Evolutionary conservation across 2,113 vertebrate species (phyloP).

Genomic region (Pantherophis guttatus): DNA sequence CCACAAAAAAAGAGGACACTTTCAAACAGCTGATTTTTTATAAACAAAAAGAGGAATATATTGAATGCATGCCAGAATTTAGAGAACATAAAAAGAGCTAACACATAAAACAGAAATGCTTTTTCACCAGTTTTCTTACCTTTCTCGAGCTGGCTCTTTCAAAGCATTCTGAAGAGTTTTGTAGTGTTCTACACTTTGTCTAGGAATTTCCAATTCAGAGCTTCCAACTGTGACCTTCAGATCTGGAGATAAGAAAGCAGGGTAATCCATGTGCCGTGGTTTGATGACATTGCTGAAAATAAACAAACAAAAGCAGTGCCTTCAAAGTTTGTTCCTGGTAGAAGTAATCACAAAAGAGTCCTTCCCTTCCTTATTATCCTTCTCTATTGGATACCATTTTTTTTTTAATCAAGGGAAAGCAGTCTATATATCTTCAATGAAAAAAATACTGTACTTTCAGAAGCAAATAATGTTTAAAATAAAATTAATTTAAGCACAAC

Average conservation of each 20-base stretch:
- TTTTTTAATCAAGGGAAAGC: background rate
- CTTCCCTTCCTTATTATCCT: background rate
- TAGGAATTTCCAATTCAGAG: background rate
- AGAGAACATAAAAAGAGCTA: background rate
- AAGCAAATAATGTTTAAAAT: background rate
- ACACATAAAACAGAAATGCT: background rate
- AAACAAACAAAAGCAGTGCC: constrained; percentile 26
- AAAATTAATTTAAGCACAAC: background rate
- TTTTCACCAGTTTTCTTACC: constrained; percentile 30
- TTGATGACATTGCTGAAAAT: constrained; percentile 55
- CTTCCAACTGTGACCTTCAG: constrained; percentile 41
- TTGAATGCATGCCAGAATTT: background rate
- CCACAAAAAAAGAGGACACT: background rate
- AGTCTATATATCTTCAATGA: background rate
- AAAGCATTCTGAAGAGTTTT: constrained; percentile 42
- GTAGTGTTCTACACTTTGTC: constrained; percentile 8
- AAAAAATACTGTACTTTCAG: background rate
- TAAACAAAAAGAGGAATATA: background rate
- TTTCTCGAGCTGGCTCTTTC: constrained; percentile 42
- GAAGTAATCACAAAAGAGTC: background rate
- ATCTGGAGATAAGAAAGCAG: constrained; percentile 62
- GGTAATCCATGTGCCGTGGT: constrained; percentile 49
- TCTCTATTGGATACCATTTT: background rate
- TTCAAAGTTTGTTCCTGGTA: background rate
- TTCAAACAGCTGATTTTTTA: background rate